A percentile compares a stretch with the other conserved stretches of the same genome.
phyloP scores from a whole-genome alignment of 2,888 invertebrate genomes.

The Pachliopta kotzebuea region DNA sequence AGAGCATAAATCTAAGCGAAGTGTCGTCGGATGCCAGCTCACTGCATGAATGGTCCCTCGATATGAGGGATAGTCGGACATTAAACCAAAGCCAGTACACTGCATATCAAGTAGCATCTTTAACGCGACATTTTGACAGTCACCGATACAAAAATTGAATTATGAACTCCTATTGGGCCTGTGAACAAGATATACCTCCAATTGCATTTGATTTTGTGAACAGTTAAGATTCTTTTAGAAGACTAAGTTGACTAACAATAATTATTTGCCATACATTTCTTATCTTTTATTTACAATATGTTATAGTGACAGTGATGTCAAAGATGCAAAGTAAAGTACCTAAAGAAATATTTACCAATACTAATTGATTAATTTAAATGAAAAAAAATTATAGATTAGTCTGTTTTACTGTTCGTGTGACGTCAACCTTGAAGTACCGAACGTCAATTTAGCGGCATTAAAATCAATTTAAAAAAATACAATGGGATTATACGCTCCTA shows the following conservation, averaged over 20 bases:
- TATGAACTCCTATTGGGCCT: slow-evolving; percentile 59
- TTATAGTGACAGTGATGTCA: too few species aligned
- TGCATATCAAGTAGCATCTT: slow-evolving; percentile 52
- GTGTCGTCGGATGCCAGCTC: slow-evolving; percentile 58
- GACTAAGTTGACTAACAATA: neutral
- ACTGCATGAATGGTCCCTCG: slow-evolving; percentile 60
- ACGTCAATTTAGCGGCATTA: slow-evolving; percentile 66
- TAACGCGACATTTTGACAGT: slow-evolving; percentile 71
- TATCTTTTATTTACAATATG: too few species aligned
- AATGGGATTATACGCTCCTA: slow-evolving; percentile 75
- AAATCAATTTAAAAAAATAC: slow-evolving; percentile 64
- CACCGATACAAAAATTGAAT: slow-evolving; percentile 70
- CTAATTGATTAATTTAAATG: neutral
- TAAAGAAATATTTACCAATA: too few species aligned
- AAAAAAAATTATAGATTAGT: slow-evolving; percentile 47
- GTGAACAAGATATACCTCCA: slow-evolving; percentile 42
- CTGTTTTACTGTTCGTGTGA: slow-evolving; percentile 57
- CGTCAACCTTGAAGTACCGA: slow-evolving; percentile 37
- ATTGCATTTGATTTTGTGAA: neutral
- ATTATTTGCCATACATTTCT: too few species aligned
- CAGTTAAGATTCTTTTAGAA: neutral
- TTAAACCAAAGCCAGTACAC: slow-evolving; percentile 49
- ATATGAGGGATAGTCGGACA: slow-evolving; percentile 69
- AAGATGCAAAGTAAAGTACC: too few species aligned
- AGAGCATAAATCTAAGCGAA: slow-evolving; percentile 72